Conservation (phyloP, 2,888 invertebrate species). For the Cephonodes hylas region DNA sequence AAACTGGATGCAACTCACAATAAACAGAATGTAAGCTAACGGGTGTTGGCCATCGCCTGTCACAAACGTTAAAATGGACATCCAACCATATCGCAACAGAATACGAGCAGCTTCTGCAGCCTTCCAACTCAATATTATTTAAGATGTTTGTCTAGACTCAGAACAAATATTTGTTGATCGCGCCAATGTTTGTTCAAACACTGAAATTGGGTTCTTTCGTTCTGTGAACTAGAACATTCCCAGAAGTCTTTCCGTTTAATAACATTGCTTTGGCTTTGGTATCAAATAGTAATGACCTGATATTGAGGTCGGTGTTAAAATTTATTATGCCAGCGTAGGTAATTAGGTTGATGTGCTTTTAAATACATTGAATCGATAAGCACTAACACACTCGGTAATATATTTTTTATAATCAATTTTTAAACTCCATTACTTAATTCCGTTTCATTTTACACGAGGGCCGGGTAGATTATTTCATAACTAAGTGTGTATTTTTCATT, state of each 20-base stretch:
- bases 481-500: no score
- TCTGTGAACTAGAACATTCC: not conserved
- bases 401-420: no score
- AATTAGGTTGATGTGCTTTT: not conserved
- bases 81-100: not conserved
- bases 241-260: not conserved
- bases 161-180: constrained; percentile 6
- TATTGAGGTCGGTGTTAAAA: not conserved
- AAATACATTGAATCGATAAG: not conserved
- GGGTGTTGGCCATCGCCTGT: not conserved
- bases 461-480: no score
- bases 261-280: not conserved
- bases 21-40: not conserved
- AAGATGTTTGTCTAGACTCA: not conserved
- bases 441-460: no score
- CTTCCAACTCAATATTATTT: not conserved
- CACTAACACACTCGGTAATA: no score
- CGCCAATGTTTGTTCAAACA: constrained; percentile 3
- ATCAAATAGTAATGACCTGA: not conserved
- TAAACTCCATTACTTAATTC: no score
- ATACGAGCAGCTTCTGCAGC: not conserved
- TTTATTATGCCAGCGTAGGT: not conserved
- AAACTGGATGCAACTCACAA: not conserved
- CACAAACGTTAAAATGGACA: not conserved
- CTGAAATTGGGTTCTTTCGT: constrained; percentile 1